Conservation (phyloP, 2,888 invertebrate species). For the Harmothoe impar region DNA sequence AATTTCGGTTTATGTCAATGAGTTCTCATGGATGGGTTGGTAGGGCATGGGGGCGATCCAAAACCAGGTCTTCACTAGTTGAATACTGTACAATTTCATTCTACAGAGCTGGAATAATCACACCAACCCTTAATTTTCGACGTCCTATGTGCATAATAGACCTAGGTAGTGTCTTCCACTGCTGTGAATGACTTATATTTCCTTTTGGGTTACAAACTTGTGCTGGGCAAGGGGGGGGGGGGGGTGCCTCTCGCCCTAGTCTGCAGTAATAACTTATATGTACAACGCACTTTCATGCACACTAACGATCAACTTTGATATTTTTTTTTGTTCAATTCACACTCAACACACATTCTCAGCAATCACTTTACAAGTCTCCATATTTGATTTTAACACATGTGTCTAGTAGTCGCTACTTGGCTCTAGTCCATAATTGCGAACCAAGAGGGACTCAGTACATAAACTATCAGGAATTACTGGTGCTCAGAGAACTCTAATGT, state of each 20-base stretch:
- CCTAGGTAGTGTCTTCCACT: not conserved
- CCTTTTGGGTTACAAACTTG: not conserved
- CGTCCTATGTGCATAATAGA: not conserved
- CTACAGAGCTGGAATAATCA: not conserved
- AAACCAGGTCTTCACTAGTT: no score
- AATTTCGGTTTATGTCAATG: no score
- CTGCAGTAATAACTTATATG: constrained; percentile 48
- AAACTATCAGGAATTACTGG: no score
- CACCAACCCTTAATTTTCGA: not conserved
- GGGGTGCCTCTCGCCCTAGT: not conserved
- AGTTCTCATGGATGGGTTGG: no score
- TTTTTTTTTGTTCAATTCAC: not conserved
- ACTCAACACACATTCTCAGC: constrained; percentile 20
- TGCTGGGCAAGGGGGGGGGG: not conserved
- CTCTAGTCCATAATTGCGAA: no score
- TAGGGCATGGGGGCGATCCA: no score
- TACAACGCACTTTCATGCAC: not conserved
- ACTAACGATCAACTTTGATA: not conserved
- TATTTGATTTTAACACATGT: no score
- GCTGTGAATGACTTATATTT: not conserved
- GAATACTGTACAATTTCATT: not conserved
- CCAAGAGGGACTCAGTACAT: no score
- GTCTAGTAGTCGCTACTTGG: no score
- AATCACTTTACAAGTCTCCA: not conserved
- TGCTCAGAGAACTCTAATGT: no score